Evolutionary conservation across 1,140 invertebrate species (phyloP).

Genomic region (Melitaea cinxia): DNA sequence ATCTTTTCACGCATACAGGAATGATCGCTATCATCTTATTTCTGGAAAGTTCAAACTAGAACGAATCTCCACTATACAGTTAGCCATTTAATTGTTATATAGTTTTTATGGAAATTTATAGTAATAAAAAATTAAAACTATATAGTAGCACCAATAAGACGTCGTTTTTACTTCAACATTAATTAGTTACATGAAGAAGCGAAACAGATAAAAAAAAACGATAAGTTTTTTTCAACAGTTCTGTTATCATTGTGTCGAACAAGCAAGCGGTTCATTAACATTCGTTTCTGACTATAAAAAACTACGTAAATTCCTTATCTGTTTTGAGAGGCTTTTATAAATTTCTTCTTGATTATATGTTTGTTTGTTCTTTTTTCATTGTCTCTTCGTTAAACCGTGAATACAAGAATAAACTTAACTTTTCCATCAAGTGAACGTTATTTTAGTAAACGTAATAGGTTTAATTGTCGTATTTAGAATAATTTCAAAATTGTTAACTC

Average conservation of each 20-base stretch:
- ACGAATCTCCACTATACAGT: not conserved
- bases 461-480: too few species aligned
- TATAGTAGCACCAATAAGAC: conserved; percentile 2
- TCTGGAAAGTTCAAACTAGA: not conserved
- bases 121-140: conserved; percentile 1
- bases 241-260: conserved; percentile 49
- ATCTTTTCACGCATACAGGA: too few species aligned
- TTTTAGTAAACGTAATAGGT: too few species aligned
- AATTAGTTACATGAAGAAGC: conserved; percentile 4
- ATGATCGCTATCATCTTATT: not conserved
- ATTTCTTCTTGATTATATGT: not conserved
- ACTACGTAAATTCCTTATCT: not conserved
- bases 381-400: too few species aligned
- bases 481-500: not conserved
- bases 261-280: conserved; percentile 40
- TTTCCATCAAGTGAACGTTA: not conserved
- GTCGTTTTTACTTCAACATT: conserved; percentile 6
- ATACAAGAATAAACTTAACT: too few species aligned
- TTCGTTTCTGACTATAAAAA: conserved; percentile 6
- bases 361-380: too few species aligned
- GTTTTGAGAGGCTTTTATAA: not conserved
- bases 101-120: conserved; percentile 5
- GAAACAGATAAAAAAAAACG: conserved; percentile 23
- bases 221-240: conserved; percentile 33
- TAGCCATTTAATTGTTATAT: not conserved